A percentile compares a stretch with the other conserved stretches of the same genome.
These are phyloP conservation scores for Parthenolecanium corni DNA, from an alignment of 2,888 invertebrate genomes.

Conservation along the genomic window DNA sequence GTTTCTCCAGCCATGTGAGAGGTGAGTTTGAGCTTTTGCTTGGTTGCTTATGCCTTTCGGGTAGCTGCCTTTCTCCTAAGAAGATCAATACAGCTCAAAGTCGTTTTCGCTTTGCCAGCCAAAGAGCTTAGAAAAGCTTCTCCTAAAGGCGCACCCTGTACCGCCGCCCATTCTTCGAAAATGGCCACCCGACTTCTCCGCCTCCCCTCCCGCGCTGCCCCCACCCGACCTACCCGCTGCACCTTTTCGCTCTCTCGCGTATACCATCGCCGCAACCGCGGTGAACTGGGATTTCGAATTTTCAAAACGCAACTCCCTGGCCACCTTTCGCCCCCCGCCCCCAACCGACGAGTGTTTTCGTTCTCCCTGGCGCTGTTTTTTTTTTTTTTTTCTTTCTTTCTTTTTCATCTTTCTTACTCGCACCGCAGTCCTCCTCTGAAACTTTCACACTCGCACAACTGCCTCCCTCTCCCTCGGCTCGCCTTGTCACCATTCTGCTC, in stretches of 20 bases:
- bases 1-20: slow-evolving; percentile 6
- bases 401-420: neutral
- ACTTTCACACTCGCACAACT: neutral
- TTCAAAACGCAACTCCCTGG: neutral
- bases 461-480: neutral
- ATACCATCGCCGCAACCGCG: neutral
- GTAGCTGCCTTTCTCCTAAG: slow-evolving; percentile 21
- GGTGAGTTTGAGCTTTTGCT: slow-evolving; percentile 18
- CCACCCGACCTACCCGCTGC: neutral
- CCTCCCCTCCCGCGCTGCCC: too few relatives aligned
- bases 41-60: neutral
- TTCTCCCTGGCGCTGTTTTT: neutral
- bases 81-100: slow-evolving; percentile 28
- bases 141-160: slow-evolving; percentile 21
- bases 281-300: slow-evolving; percentile 7
- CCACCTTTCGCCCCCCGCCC: neutral
- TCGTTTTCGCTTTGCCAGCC: slow-evolving; percentile 16
- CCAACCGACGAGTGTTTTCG: too few relatives aligned
- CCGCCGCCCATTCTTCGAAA: neutral
- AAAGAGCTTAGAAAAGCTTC: slow-evolving; percentile 25
- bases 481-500: neutral
- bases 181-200: too few relatives aligned
- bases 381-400: neutral
- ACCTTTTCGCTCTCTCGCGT: slow-evolving; percentile 7
- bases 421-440: neutral